Evolutionary conservation across 2,113 vertebrate genomes (phyloP).

Genomic region (Acrocephalus kingi): DNA sequence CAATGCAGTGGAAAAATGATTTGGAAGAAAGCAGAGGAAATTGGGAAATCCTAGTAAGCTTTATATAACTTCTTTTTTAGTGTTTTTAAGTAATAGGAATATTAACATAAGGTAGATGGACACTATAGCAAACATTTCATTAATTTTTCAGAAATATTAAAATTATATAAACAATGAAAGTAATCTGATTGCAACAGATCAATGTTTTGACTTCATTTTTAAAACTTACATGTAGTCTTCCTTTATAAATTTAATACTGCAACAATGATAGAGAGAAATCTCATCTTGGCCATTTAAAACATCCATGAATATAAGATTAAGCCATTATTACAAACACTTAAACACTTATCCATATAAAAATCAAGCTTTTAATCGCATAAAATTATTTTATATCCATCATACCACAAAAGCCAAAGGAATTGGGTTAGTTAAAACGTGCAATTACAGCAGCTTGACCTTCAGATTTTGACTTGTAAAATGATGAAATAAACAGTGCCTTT

Average conservation of each 20-base stretch:
- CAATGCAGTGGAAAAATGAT: neutral
- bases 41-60: neutral
- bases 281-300: neutral
- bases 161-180: neutral
- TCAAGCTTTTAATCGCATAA: neutral
- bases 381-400: neutral
- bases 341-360: neutral
- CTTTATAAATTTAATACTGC: neutral
- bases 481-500: neutral
- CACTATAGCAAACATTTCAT: neutral
- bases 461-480: neutral
- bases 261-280: neutral
- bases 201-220: neutral
- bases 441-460: neutral
- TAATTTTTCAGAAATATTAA: neutral
- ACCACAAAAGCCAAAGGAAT: neutral
- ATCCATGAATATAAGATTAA: neutral
- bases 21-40: neutral
- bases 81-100: neutral
- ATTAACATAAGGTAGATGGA: neutral
- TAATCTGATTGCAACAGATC: neutral
- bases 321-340: neutral
- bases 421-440: neutral
- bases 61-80: neutral
- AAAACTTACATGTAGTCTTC: neutral